Conservation (phyloP, 2,888 invertebrate species). For the Apotomis capreana region DNA sequence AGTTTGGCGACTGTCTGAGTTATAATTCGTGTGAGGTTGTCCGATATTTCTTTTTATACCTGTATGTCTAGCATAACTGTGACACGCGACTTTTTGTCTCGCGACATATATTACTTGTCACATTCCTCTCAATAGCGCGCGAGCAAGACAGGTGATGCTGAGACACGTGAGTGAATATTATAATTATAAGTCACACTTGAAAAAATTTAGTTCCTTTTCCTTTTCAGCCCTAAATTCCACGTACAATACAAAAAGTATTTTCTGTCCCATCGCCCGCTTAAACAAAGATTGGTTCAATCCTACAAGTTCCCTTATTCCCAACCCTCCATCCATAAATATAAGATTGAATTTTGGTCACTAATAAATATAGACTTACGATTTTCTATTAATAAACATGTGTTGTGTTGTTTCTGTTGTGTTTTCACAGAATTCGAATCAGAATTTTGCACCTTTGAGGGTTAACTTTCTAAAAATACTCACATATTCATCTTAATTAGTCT, state of each 20-base stretch:
- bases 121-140: too few relatives aligned
- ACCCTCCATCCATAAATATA: neutral
- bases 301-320: neutral
- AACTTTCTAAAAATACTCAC: neutral
- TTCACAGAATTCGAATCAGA: neutral
- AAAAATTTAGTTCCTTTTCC: neutral
- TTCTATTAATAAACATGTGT: neutral
- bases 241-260: neutral
- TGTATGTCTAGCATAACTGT: too few relatives aligned
- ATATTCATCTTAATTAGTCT: neutral
- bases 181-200: too few relatives aligned
- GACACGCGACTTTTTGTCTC: too few relatives aligned
- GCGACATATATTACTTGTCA: too few relatives aligned
- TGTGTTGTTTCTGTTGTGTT: neutral
- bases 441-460: neutral
- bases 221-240: neutral
- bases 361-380: neutral
- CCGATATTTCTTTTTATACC: too few relatives aligned
- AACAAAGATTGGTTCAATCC: neutral
- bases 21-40: too few relatives aligned
- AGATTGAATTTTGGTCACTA: neutral
- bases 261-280: neutral
- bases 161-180: too few relatives aligned
- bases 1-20: too few relatives aligned
- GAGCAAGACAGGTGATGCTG: too few relatives aligned